phyloP scores from a whole-genome alignment of 2,797 vertebrate genomes.

The Alectoris magna region DNA sequence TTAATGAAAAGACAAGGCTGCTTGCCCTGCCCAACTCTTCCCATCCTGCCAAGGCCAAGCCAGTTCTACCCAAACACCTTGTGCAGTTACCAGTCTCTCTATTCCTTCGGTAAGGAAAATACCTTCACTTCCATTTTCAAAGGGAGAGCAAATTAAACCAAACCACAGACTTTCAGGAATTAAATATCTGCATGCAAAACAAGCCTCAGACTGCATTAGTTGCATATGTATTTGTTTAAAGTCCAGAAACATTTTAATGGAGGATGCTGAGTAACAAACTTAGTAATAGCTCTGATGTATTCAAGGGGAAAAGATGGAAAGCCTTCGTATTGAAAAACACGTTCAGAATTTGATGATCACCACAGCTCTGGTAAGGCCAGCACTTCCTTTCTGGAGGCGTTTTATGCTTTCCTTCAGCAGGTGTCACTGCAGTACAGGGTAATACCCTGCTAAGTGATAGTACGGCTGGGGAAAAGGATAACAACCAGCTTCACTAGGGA shows the following conservation, averaged over 20 bases:
- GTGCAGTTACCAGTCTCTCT: not conserved
- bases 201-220: not conserved
- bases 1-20: not conserved
- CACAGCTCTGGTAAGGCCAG: not conserved
- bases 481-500: not conserved
- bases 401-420: slow-evolving; percentile 64
- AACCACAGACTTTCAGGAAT: not conserved
- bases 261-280: not conserved
- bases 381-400: not conserved
- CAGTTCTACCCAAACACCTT: not conserved
- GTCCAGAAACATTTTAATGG: not conserved
- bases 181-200: not conserved
- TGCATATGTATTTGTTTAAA: not conserved
- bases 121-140: not conserved
- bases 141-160: not conserved
- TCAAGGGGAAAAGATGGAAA: not conserved
- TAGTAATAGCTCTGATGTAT: not conserved
- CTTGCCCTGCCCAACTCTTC: not conserved
- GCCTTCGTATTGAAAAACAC: not conserved
- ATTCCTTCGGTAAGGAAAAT: not conserved
- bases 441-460: not conserved
- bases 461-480: not conserved
- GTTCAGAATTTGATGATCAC: not conserved
- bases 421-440: slow-evolving; percentile 68
- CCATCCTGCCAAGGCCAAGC: fast-evolving